Evolutionary conservation across 2,888 invertebrate genomes (phyloP).

Genomic region (Cyaniris semiargus): DNA sequence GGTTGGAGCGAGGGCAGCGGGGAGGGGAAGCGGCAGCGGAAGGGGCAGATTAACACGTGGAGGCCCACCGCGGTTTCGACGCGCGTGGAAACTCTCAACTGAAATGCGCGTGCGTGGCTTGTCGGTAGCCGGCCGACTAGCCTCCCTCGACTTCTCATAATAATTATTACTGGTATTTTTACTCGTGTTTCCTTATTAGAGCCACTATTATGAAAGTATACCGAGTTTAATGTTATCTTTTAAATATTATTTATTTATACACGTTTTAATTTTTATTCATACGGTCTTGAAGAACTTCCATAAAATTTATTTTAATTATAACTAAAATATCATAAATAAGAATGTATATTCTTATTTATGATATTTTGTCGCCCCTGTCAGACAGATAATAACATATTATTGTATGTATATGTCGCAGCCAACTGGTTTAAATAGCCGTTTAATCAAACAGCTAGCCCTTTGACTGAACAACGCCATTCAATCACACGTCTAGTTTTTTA

Average conservation of each 20-base stretch:
- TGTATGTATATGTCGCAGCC: too few relatives aligned
- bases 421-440: too few relatives aligned
- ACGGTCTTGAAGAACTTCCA: not conserved
- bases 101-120: conserved; percentile 34
- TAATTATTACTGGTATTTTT: conserved; percentile 18
- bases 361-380: too few relatives aligned
- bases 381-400: too few relatives aligned
- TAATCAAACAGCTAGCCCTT: too few relatives aligned
- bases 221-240: not conserved
- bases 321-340: too few relatives aligned
- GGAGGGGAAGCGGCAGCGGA: conserved; percentile 53
- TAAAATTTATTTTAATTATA: too few relatives aligned
- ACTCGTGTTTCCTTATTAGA: not conserved
- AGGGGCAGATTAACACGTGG: conserved; percentile 75
- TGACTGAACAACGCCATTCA: too few relatives aligned
- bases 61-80: conserved; percentile 71
- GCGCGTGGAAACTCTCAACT: conserved; percentile 52
- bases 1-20: conserved; percentile 54
- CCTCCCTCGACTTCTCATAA: conserved; percentile 24
- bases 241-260: not conserved
- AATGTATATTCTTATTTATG: too few relatives aligned
- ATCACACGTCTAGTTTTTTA: too few relatives aligned
- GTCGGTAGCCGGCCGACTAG: conserved; percentile 47
- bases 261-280: not conserved
- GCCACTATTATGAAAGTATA: not conserved